phyloP scores from a whole-genome alignment of 2,888 invertebrate genomes.

The Glomeris marginata region DNA sequence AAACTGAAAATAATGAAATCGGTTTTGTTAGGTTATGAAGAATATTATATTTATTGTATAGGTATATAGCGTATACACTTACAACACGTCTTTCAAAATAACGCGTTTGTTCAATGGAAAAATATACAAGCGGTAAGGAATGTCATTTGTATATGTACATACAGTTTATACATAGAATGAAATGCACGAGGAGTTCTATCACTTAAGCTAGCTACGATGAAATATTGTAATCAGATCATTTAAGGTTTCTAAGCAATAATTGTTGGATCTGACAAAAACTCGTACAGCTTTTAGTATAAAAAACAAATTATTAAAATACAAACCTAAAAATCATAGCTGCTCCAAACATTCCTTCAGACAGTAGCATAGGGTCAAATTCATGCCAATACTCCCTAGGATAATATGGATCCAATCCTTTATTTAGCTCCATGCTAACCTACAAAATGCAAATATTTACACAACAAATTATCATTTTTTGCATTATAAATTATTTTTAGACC shows the following conservation, averaged over 20 bases:
- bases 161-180: background rate
- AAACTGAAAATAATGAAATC: slow-evolving; percentile 45
- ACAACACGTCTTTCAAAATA: background rate
- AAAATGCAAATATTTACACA: too few relatives aligned
- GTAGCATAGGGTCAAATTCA: slow-evolving; percentile 81
- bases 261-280: too few relatives aligned
- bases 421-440: background rate
- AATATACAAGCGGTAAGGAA: background rate
- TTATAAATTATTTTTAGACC: background rate
- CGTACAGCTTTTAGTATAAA: too few relatives aligned
- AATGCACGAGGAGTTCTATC: background rate
- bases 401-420: slow-evolving; percentile 50
- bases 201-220: too few relatives aligned
- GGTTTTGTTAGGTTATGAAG: background rate
- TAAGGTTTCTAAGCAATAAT: too few relatives aligned
- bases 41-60: background rate
- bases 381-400: slow-evolving; percentile 77
- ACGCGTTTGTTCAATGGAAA: too few relatives aligned
- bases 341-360: slow-evolving; percentile 84
- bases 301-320: too few relatives aligned
- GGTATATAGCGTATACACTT: background rate
- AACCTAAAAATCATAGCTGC: slow-evolving; percentile 85
- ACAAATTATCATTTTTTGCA: too few relatives aligned
- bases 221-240: too few relatives aligned
- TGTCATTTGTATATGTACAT: background rate